Base-by-base conservation (phyloP, 1,140 invertebrate species). In the Calliopsis andreniformis region DNA sequence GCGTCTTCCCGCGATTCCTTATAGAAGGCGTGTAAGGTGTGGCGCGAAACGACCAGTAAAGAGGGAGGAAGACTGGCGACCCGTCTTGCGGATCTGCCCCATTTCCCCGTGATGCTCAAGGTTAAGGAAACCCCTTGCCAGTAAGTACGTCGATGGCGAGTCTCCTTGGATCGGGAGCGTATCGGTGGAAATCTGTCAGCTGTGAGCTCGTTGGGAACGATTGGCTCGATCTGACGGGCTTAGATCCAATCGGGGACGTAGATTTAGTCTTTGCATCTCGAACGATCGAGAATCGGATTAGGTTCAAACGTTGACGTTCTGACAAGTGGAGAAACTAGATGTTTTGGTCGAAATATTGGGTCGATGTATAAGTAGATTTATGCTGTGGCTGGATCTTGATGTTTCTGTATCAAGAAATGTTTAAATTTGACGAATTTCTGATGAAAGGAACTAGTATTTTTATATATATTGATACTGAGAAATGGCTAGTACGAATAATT, bases 31-130 rank as follows among this genome's bases (percentile, higher is more conserved):
- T 20, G 10, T 0, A 75, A 75, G 63, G 63, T 75, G 63, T 67
- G 71, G 71, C 71, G 71, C 71, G 71, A 75, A 75, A 75, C 45
- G 20, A 6, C 47, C 32, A 16, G 12, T 51, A 20, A 6, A 42
- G 23, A 18, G 39, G 4, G 25, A 70, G 30, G 14, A n/a, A 16
- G 4, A 42, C 18, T 23, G 42, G 8, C 35, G 2, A 42, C 18
- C 7, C 2, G 25, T 18, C 16, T 16, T 25, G 25, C 30, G 14
- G 16, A 35, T 56, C 16, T 47, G 49, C 20, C 30, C 42, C 14
- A 43, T 73, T 72, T 49, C 30, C n/a, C n/a, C 23, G 39, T 12
- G 58, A 56, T 73, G 30, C 49, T 55, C 76, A 64, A 63, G 69
- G 42, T 55, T 75, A 75, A 56, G 49, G 61, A 75, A 71, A 72